Percentiles rank a stretch among this genome's conserved stretches.
Conservation (phyloP, 2,888 invertebrate genomes). For the Caenorhabditis sp. region DNA sequence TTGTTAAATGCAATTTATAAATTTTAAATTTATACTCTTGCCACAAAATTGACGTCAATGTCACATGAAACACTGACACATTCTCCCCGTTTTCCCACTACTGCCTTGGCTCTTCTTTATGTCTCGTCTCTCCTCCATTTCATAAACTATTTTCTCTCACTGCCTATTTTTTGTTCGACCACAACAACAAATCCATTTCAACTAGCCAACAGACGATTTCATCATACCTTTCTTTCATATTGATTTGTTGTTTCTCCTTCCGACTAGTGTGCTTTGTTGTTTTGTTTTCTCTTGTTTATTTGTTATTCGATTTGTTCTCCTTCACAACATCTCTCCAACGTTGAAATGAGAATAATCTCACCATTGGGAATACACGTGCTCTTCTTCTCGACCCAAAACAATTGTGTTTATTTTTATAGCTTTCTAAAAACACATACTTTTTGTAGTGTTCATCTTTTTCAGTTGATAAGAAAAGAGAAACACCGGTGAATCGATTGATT, state of each 20-base stretch:
- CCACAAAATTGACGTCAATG: too few species aligned
- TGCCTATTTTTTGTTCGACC: neutral
- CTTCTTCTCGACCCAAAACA: too few species aligned
- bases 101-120: neutral
- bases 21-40: too few species aligned
- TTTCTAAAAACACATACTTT: too few species aligned
- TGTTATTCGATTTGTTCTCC: neutral
- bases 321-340: neutral
- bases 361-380: too few species aligned
- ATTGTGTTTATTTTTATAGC: too few species aligned
- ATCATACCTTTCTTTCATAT: neutral
- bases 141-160: neutral
- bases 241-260: neutral
- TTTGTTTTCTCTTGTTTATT: neutral
- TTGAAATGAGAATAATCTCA: too few species aligned
- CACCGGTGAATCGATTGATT: too few species aligned
- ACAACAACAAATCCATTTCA: neutral
- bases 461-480: too few species aligned
- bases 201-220: neutral
- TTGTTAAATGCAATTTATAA: too few species aligned
- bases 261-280: neutral
- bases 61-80: neutral
- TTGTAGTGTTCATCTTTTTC: too few species aligned
- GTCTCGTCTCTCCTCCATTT: neutral
- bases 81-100: neutral